Base-by-base conservation (phyloP, 23 tunicate species). In the Halocynthia roretzi region DNA sequence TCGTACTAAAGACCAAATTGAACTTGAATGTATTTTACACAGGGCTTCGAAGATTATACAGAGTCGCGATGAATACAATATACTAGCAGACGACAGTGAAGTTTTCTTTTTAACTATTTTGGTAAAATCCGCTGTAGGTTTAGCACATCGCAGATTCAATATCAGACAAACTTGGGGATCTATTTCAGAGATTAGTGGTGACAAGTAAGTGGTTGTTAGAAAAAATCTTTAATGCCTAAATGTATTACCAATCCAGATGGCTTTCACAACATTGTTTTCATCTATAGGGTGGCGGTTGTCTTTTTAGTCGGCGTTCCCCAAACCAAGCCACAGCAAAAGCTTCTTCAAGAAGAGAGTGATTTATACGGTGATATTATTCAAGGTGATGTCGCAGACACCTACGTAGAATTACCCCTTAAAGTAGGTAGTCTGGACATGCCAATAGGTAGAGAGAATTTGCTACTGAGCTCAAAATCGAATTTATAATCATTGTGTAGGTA, bases 331-430 rank as follows among this genome's bases (percentile, higher is more conserved):
- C 77, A 91, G 49, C 87, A 91, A 66, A 60, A 77, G 6, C 58
- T 85, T 14, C 68, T 91, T 6, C 64, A 82, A 6, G 64, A 85
- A 72, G 97, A 91, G 72, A 91, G 57, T 81, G 61, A 71, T 10
- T 17, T 91, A 8, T 91, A 76, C 68, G 97, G 97, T 19, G 97
- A 91, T 67, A 91, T 91, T 44, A 52, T 91, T 23, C 91, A 85
- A 81, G 83, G 97, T 72, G 87, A 91, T 56, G 86, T 81, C 12
- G 40, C 40, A 15, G 97, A 91, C 54, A 80, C 77, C 56, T 91
- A 91, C 71, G 19, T 70, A 65, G 48, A 66, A 50, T 76, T 91
- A 11, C 97, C 97, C 4, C 40, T 14, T 5, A 91, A 91, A 77
- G 97, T 85, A 7, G 67, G 44, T 31, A 31, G 44, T 4, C 44